These are phyloP conservation scores for Brienomyrus brachyistius DNA, from an alignment of 2,113 vertebrate species.

Conservation along the genomic window DNA sequence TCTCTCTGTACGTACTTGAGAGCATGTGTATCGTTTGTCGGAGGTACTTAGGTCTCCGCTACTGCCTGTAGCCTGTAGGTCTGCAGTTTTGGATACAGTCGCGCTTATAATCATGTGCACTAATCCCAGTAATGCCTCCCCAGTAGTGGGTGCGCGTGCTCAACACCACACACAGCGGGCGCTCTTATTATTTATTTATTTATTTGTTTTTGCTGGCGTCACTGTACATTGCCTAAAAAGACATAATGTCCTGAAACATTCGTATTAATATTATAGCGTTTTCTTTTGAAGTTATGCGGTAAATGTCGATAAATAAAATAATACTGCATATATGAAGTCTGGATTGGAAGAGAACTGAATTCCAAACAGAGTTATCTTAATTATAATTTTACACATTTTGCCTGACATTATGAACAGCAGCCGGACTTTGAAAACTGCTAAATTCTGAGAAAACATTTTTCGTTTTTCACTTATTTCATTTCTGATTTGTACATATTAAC, in stretches of 20 bases:
- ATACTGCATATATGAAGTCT: background rate
- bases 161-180: background rate
- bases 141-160: constrained; percentile 24
- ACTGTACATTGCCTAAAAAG: background rate
- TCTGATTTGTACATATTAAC: background rate
- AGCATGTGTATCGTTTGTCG: background rate
- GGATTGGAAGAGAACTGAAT: background rate
- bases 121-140: constrained; percentile 34
- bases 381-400: background rate
- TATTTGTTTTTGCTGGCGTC: background rate
- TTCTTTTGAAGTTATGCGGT: background rate
- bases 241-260: background rate
- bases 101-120: constrained; percentile 21
- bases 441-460: background rate
- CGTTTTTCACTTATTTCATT: background rate
- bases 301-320: background rate
- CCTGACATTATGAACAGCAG: background rate
- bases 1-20: background rate
- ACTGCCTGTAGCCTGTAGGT: background rate
- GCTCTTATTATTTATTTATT: background rate
- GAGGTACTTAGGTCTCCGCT: background rate
- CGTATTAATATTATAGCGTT: background rate
- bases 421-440: background rate
- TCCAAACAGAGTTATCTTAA: background rate
- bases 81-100: background rate